A percentile compares a stretch with the other conserved stretches of the same genome.
Evolutionary conservation across 2,113 vertebrate genomes (phyloP).

Genomic region (Cyphomyrus discorhynchus): DNA sequence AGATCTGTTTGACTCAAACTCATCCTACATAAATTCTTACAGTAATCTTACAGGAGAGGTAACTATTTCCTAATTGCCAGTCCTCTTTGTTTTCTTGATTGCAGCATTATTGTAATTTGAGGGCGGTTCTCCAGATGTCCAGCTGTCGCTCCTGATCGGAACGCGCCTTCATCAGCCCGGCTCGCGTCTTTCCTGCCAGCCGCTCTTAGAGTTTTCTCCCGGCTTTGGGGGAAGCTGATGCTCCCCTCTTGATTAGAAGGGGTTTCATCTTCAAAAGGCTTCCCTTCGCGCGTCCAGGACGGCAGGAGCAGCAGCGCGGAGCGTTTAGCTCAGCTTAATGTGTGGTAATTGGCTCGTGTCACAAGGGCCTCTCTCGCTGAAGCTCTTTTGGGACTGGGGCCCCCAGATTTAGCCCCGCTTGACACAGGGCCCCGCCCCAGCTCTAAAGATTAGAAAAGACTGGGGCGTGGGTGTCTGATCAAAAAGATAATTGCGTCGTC

Average conservation of each 20-base stretch:
- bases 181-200: not conserved
- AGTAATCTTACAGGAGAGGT: not conserved
- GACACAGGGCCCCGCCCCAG: not conserved
- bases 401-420: not conserved
- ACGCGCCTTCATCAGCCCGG: not conserved
- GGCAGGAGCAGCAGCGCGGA: not conserved
- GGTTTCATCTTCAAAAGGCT: constrained; percentile 3
- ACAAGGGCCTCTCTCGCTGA: not conserved
- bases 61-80: not conserved
- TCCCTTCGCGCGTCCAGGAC: not conserved
- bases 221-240: not conserved
- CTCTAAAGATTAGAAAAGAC: not conserved
- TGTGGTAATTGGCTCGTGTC: constrained; percentile 16
- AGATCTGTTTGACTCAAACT: not conserved
- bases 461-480: not conserved
- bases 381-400: not conserved
- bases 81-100: not conserved
- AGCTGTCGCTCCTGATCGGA: not conserved
- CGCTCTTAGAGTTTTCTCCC: not conserved
- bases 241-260: not conserved
- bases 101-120: not conserved
- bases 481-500: not conserved
- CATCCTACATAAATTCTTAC: not conserved
- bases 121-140: not conserved
- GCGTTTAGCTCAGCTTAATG: constrained; percentile 5